Percentiles rank a stretch among this genome's conserved stretches.
These are phyloP conservation scores for Sebastes fasciatus DNA, from an alignment of 2,113 vertebrate species.

Conservation along the genomic window DNA sequence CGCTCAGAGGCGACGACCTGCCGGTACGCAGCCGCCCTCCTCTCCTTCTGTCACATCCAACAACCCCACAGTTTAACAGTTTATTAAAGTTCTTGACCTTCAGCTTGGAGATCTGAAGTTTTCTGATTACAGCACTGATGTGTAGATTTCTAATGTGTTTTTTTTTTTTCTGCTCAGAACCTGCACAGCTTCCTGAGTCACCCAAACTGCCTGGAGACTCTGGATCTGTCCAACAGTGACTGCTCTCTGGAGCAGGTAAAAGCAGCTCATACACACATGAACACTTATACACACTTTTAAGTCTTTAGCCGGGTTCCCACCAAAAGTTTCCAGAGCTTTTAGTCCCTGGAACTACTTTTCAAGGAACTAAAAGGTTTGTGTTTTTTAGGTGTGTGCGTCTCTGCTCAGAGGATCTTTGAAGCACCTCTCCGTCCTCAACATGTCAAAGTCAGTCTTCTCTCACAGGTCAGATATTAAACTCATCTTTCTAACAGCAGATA, in stretches of 20 bases:
- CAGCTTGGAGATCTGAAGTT: not conserved
- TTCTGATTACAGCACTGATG: not conserved
- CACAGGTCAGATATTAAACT: constrained; percentile 80
- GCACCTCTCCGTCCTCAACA: constrained; percentile 91
- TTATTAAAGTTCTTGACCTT: not conserved
- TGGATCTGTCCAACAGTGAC: constrained; percentile 95
- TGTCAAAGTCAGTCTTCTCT: constrained; percentile 92
- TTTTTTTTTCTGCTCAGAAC: constrained; percentile 76
- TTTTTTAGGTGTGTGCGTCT: constrained; percentile 89
- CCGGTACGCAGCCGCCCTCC: constrained; percentile 77
- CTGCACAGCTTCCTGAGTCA: constrained; percentile 94
- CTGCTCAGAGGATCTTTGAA: constrained; percentile 92
- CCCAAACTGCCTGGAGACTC: constrained; percentile 88
- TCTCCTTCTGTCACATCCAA: not conserved
- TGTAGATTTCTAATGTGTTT: not conserved
- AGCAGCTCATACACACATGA: not conserved
- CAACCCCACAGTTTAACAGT: not conserved
- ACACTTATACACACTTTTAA: not conserved
- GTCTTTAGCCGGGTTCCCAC: not conserved
- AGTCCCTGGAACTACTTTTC: no score
- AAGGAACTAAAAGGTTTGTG: no score
- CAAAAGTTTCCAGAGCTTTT: no score
- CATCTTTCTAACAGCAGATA: not conserved
- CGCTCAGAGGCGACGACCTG: constrained; percentile 92
- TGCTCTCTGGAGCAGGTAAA: constrained; percentile 92